Base-by-base conservation (phyloP, 2,888 invertebrate genomes). In the Microctonus aethiopoides region DNA sequence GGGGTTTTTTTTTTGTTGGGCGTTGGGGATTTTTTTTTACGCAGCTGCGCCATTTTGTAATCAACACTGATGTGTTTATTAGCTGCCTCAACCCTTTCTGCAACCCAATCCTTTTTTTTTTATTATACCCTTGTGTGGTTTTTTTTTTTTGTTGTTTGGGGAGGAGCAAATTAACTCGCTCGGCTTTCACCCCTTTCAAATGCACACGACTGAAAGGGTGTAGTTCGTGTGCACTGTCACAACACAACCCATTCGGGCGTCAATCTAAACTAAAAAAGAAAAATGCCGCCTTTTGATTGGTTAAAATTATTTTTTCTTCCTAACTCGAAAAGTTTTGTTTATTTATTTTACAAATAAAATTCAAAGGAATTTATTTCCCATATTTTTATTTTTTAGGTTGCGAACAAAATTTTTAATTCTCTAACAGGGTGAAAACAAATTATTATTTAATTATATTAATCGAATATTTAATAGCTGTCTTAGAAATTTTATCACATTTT, bases 221-320 rank as follows among this genome's bases (percentile, higher is more conserved):
- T 79, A 79, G 79, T 79, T 79, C 79, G 73, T 70, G 66, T 54
- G 74, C 46, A 72, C 80, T 84, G 84, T 84, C 84, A 84, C 84
- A 84, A 83, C 81, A 83, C 76, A 66, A 65, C 76, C 57, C 77
- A 83, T 84, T 84, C 81, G 79, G 66, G 77, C 84, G 82, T 83
- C 83, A 81, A 81, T 82, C 81, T 29, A 46, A 46, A 46, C 16
- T 4, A 46, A 20, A 46, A 46, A 16, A 1, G 46, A 46, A 46
- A 46, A 46, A 16, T n/a, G 46, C 6, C 46, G 16, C 1, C 16
- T 46, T 16, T 46, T 46, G 46, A 16, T 16, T 46, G 46, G 7
- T n/a, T n/a, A n/a, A n/a, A n/a, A n/a, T n/a, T n/a, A n/a, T n/a
- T n/a, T n/a, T n/a, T n/a, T n/a, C n/a, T n/a, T n/a, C n/a, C n/a